phyloP scores from a whole-genome alignment of 2,797 vertebrate genomes.

The Anniella stebbinsi region DNA sequence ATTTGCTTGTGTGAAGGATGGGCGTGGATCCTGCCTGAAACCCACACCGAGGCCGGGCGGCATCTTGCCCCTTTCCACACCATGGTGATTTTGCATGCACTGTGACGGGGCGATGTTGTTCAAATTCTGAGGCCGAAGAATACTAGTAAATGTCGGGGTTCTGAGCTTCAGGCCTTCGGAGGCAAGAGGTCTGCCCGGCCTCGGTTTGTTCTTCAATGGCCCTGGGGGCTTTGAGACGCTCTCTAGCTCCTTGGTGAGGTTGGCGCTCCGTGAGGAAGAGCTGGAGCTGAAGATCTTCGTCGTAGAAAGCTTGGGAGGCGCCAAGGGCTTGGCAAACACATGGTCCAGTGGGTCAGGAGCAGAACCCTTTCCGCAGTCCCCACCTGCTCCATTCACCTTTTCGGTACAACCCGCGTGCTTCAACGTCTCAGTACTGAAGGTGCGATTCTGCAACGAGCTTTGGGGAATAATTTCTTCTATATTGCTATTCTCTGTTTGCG shows the following conservation, averaged over 20 bases:
- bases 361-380: slow-evolving; percentile 62
- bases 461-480: slow-evolving; percentile 44
- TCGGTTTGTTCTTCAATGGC: slow-evolving; percentile 73
- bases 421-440: slow-evolving; percentile 21
- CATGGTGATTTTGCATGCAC: not conserved
- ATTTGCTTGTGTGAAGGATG: slow-evolving; percentile 22
- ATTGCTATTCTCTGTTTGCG: slow-evolving; percentile 73
- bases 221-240: slow-evolving; percentile 46
- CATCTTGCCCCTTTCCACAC: not conserved
- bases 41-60: not conserved
- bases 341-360: slow-evolving; percentile 52
- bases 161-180: fast-evolving
- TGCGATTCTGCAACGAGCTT: slow-evolving; percentile 28
- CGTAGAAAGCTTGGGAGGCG: slow-evolving; percentile 78
- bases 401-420: slow-evolving; percentile 65
- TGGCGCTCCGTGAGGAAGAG: slow-evolving; percentile 80
- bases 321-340: slow-evolving; percentile 80
- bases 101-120: slow-evolving; percentile 43
- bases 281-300: slow-evolving; percentile 83
- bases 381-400: slow-evolving; percentile 19
- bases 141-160: not conserved
- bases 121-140: not conserved
- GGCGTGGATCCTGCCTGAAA: not conserved
- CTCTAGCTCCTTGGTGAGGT: slow-evolving; percentile 82
- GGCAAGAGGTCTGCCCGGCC: fast-evolving